Conservation (phyloP, 2,797 vertebrate genomes). For the Cuniculus paca region DNA sequence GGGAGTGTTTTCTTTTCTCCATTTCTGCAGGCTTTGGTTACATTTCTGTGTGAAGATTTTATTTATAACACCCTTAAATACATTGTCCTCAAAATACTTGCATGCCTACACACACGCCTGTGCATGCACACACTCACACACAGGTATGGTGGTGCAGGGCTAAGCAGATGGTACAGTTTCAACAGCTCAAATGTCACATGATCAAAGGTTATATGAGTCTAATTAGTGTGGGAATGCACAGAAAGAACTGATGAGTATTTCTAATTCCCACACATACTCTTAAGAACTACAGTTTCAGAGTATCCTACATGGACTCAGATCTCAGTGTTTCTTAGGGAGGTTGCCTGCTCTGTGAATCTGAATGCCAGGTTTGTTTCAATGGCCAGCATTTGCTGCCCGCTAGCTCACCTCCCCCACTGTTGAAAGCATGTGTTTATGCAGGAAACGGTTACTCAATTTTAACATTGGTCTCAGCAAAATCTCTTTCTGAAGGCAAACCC, state of each 20-base stretch:
- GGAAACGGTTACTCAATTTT: slow-evolving; percentile 60
- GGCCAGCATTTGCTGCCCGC: not conserved
- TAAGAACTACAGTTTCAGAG: not conserved
- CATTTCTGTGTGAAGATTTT: slow-evolving; percentile 24
- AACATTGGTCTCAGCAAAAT: slow-evolving; percentile 60
- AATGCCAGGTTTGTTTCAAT: not conserved
- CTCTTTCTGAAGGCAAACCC: slow-evolving; percentile 70
- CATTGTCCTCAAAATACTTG: not conserved
- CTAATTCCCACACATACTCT: not conserved
- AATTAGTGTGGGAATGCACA: not conserved
- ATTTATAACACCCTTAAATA: not conserved
- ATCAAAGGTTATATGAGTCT: not conserved
- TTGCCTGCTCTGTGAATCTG: not conserved
- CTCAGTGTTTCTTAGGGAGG: not conserved
- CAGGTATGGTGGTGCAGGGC: not conserved
- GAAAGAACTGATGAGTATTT: not conserved
- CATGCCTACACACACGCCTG: not conserved
- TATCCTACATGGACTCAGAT: not conserved
- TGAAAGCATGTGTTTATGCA: slow-evolving; percentile 24
- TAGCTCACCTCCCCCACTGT: not conserved
- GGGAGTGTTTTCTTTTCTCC: not conserved
- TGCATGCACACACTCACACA: not conserved
- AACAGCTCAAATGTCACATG: not conserved
- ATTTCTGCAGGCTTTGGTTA: not conserved
- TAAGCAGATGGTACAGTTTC: not conserved